Evolutionary conservation across 2,797 vertebrate genomes (phyloP).

Genomic region (Schizopygopsis malacanthus): DNA sequence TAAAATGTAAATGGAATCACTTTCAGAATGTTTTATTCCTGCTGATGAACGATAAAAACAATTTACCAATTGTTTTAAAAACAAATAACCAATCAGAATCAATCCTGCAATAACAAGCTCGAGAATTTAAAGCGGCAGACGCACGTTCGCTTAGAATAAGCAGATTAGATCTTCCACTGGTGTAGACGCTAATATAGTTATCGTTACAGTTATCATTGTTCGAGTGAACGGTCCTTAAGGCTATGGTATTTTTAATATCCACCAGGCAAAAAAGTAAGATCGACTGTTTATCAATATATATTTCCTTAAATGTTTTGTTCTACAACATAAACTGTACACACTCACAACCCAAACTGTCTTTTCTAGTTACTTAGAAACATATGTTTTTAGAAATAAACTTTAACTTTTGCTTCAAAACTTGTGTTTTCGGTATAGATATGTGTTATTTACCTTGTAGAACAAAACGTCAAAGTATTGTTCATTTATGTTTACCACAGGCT

Average conservation of each 20-base stretch:
- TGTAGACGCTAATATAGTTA: neutral
- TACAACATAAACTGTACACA: neutral
- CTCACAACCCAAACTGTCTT: neutral
- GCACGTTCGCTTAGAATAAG: no score
- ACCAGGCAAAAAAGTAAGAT: no score
- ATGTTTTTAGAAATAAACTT: no score
- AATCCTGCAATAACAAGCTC: neutral
- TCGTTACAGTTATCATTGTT: neutral
- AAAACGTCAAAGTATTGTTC: neutral
- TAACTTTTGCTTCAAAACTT: neutral
- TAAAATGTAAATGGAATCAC: no score
- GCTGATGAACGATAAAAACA: neutral
- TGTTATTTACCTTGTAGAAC: neutral
- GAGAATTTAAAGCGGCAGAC: neutral
- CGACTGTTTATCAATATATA: no score
- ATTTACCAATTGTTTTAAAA: no score
- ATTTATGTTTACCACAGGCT: neutral
- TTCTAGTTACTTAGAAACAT: neutral
- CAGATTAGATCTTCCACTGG: neutral
- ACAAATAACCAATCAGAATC: neutral
- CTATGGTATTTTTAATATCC: no score
- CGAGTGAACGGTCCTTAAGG: no score
- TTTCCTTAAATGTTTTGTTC: no score
- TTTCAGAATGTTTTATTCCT: no score
- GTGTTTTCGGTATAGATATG: neutral